These are phyloP conservation scores for Mixornis gularis DNA, from an alignment of 2,113 vertebrate species.

Conservation along the genomic window DNA sequence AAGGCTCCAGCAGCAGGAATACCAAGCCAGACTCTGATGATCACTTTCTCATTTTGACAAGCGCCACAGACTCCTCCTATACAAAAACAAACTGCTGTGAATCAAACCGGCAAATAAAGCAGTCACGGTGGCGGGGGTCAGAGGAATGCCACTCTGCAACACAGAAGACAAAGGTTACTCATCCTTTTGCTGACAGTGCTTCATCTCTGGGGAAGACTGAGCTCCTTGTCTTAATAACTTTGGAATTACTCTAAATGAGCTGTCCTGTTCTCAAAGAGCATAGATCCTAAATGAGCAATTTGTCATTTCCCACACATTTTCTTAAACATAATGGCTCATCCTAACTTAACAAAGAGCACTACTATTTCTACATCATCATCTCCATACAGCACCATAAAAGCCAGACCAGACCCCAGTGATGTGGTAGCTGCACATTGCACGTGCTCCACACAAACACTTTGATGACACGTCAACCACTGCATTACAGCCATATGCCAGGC, in stretches of 20 bases:
- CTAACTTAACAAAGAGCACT: not conserved
- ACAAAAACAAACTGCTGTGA: slow-evolving; percentile 25
- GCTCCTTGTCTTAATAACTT: not conserved
- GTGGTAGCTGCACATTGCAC: accelerated
- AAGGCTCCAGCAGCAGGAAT: not conserved
- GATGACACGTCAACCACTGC: not conserved
- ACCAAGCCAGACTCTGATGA: not conserved
- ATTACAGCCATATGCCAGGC: not conserved
- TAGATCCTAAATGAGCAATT: not conserved
- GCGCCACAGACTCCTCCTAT: not conserved
- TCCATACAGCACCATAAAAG: not conserved
- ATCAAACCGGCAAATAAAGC: not conserved
- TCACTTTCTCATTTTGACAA: slow-evolving; percentile 56
- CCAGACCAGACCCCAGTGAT: not conserved
- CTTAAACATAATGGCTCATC: not conserved
- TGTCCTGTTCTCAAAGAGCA: not conserved
- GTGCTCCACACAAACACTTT: not conserved
- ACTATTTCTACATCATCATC: not conserved
- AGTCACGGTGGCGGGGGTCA: accelerated
- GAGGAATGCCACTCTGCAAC: not conserved
- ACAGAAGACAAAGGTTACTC: not conserved
- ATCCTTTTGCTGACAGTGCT: not conserved
- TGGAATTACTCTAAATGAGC: not conserved
- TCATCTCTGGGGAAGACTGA: not conserved
- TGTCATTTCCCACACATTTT: not conserved